These are phyloP conservation scores for Herminia tarsipennalis DNA, from an alignment of 2,888 invertebrate genomes.

Conservation along the genomic window DNA sequence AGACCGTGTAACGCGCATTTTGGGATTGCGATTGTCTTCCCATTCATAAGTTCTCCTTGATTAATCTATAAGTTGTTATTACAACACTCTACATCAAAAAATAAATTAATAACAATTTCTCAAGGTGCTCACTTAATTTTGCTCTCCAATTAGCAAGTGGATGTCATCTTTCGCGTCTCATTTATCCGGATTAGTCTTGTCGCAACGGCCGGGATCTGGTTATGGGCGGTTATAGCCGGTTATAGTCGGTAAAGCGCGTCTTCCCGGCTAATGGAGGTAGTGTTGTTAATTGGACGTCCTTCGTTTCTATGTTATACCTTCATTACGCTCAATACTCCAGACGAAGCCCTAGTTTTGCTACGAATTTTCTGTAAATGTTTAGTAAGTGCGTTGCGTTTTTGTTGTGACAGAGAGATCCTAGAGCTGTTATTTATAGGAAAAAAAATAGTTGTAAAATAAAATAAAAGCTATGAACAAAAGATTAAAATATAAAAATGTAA, in stretches of 20 bases:
- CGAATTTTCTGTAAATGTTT: constrained; percentile 7
- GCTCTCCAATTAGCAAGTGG: constrained; percentile 64
- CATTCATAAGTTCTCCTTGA: not conserved
- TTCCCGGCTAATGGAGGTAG: constrained; percentile 65
- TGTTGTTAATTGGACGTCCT: constrained; percentile 67
- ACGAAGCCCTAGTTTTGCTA: constrained; percentile 16
- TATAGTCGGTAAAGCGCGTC: constrained; percentile 60
- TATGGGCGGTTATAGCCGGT: constrained; percentile 59
- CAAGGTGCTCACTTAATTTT: constrained; percentile 51
- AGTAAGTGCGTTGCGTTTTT: not conserved
- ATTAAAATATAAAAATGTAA: not conserved
- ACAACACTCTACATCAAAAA: constrained; percentile 20
- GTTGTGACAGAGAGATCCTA: too few relatives aligned
- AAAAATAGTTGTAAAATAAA: not conserved
- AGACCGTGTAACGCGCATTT: too few relatives aligned
- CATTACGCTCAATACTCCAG: constrained; percentile 37
- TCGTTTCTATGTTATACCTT: constrained; percentile 51
- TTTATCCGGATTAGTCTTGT: constrained; percentile 68
- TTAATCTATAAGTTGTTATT: too few relatives aligned
- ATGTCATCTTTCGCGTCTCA: constrained; percentile 72
- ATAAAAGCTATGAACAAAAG: not conserved
- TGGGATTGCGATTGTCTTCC: too few relatives aligned
- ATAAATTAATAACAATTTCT: constrained; percentile 32
- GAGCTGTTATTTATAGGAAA: too few relatives aligned
- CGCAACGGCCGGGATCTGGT: constrained; percentile 55